A percentile compares a stretch with the other conserved stretches of the same genome.
phyloP scores from a whole-genome alignment of 2,797 vertebrate genomes.

The Lacerta viridis region DNA sequence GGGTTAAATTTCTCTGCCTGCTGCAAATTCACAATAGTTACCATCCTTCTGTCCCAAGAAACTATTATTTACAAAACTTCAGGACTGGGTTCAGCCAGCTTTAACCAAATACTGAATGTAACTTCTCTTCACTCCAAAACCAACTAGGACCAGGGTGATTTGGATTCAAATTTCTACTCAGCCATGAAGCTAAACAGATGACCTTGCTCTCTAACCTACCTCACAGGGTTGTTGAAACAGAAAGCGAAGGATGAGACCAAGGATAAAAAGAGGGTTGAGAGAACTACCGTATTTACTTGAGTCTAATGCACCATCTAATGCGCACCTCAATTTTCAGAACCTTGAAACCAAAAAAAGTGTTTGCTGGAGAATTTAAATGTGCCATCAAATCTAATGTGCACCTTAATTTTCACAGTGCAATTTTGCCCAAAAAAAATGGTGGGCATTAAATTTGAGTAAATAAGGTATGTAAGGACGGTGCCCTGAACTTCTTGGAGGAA shows the following conservation, averaged over 20 bases:
- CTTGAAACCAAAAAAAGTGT: too few species aligned
- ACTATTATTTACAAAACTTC: neutral
- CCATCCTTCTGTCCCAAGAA: too few species aligned
- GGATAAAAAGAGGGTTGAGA: neutral
- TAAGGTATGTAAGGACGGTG: neutral
- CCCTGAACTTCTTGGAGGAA: neutral
- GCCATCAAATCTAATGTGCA: too few species aligned
- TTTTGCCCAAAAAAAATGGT: too few species aligned
- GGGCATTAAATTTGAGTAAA: too few species aligned
- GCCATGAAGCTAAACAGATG: neutral
- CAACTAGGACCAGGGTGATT: neutral
- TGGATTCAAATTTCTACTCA: neutral
- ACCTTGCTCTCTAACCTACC: neutral
- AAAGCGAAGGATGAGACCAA: neutral
- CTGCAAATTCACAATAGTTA: neutral
- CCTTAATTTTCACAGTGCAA: too few species aligned
- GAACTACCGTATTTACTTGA: neutral
- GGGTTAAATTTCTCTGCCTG: neutral
- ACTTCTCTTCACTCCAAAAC: neutral
- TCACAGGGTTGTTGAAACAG: neutral
- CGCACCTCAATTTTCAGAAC: too few species aligned
- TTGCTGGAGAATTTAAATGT: too few species aligned
- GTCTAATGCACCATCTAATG: too few species aligned
- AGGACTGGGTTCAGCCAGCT: too few species aligned
- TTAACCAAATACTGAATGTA: neutral